Conservation (phyloP, 1,140 invertebrate species). For the Pomacea maculata region DNA sequence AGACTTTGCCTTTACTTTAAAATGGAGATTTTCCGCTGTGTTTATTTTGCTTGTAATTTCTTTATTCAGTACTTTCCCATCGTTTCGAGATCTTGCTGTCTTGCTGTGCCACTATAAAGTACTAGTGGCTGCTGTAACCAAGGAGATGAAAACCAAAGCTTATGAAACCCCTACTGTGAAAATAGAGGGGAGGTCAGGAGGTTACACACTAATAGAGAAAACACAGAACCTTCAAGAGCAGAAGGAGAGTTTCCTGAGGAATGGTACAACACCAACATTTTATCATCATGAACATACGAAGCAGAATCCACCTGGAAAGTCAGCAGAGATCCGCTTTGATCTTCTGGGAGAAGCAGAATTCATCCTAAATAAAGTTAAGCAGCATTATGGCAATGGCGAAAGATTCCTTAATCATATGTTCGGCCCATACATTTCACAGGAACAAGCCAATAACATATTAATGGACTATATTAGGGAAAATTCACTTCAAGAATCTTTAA, state of each 20-base stretch:
- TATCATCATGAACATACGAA: constrained; percentile 43
- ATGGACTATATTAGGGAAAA: constrained; percentile 56
- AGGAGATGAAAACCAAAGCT: constrained; percentile 14
- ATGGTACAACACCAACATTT: constrained; percentile 54
- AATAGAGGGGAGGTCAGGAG: background rate
- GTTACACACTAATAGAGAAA: background rate
- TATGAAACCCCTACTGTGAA: constrained; percentile 13
- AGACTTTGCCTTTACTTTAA: background rate
- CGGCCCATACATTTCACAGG: constrained; percentile 51
- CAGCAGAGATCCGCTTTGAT: constrained; percentile 55
- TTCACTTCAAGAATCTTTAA: constrained; percentile 54
- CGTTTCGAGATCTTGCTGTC: background rate
- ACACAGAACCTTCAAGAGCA: constrained; percentile 43
- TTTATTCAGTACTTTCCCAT: background rate
- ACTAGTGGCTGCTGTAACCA: background rate
- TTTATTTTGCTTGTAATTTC: background rate
- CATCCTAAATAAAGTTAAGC: constrained; percentile 51
- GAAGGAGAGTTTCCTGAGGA: constrained; percentile 53
- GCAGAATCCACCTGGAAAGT: constrained; percentile 41
- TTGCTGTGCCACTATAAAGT: background rate
- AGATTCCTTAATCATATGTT: constrained; percentile 51
- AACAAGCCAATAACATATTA: constrained; percentile 52
- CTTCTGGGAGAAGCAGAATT: constrained; percentile 54
- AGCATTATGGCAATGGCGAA: constrained; percentile 55
- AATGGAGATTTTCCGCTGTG: background rate